Base-by-base conservation (phyloP, 1,140 invertebrate genomes). In the Tigriopus japonicus region DNA sequence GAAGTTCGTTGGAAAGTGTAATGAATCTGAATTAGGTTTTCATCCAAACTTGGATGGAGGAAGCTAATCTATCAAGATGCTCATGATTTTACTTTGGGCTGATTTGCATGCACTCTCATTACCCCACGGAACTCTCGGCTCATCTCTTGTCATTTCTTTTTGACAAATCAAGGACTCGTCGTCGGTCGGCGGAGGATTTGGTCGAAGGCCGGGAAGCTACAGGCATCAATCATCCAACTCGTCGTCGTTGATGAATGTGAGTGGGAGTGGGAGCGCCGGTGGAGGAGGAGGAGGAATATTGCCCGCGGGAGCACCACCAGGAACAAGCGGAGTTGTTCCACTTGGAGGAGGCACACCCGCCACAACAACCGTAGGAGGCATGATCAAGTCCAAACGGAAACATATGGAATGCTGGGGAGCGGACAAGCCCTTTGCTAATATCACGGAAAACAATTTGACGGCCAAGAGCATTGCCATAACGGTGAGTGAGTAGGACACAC, bases 361-460 rank as follows among this genome's bases (percentile, higher is more conserved):
- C 3, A 35, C 28, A 35, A 35, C 28, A 35, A 35, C 28, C 3
- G 9, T 35, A 9, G 28, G 28, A 35, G 28, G 28, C 28, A 35
- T 35, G 28, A 49, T 28, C 45, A 58, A 23, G 28, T 58, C 55
- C 15, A 23, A 41, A 17, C 55, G 86, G 0, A 92, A 92, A 71
- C 91, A 89, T 67, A 83, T 92, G 17, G 88, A 92, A 70, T 88
- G 85, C 66, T 93, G 88, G 88, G 88, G 87, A 1, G 87, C 88
- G 3, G 88, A 92, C 69, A 89, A 91, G 70, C 89, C 89, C 1
- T 94, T 94, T 70, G 86, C 88, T 12, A 92, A 92, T 69, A 89
- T 92, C 54, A 83, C 86, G 0, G 87, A 90, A 69, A 83, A 82
- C 15, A 89, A 86, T n/a, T 76, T 92, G 56, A 58, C 55, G 14